A percentile compares a stretch with the other conserved stretches of the same genome.
Conservation (phyloP, 2,113 vertebrate genomes). For the Gymnocephalus cernua region DNA sequence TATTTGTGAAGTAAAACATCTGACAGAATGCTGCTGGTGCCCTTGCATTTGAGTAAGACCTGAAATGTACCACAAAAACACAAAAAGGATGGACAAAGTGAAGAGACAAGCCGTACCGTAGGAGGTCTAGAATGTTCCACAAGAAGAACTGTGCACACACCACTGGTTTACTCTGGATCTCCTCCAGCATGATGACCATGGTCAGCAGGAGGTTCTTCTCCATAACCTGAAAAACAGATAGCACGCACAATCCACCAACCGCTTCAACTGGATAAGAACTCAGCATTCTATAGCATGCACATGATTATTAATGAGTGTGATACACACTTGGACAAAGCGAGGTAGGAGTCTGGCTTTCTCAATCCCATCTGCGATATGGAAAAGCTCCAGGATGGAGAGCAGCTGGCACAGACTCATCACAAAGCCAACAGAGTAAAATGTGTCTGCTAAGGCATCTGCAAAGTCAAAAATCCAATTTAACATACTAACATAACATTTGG, state of each 20-base stretch:
- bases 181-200: constrained; percentile 91
- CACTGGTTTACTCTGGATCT: constrained; percentile 90
- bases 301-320: background rate
- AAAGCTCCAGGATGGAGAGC: constrained; percentile 90
- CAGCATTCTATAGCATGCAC: background rate
- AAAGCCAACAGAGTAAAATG: constrained; percentile 92
- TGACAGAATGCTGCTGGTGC: background rate
- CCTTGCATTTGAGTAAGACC: background rate
- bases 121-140: constrained; percentile 92
- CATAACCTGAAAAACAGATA: constrained; percentile 83
- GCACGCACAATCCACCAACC: background rate
- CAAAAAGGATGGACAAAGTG: background rate
- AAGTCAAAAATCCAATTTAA: background rate
- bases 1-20: background rate
- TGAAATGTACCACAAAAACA: background rate
- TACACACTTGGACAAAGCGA: constrained; percentile 89
- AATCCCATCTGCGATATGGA: constrained; percentile 90
- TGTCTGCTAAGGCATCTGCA: constrained; percentile 87
- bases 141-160: constrained; percentile 92
- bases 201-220: constrained; percentile 92
- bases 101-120: constrained; percentile 82
- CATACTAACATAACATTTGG: background rate
- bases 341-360: constrained; percentile 88
- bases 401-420: constrained; percentile 93
- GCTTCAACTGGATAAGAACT: background rate